Evolutionary conservation across 2,113 vertebrate genomes (phyloP).

Genomic region (Apodemus speciosus): DNA sequence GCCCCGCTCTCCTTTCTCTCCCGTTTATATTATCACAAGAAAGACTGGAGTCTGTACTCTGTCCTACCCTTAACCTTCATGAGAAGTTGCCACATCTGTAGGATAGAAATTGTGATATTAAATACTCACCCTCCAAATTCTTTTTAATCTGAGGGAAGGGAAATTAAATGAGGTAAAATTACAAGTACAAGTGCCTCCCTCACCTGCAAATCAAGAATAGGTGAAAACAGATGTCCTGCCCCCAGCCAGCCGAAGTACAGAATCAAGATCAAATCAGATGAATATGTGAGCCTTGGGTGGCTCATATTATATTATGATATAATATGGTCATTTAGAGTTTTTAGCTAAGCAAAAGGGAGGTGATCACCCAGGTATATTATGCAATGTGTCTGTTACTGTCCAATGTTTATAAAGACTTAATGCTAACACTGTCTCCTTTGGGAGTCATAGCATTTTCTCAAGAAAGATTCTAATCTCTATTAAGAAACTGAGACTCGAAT

Average conservation of each 20-base stretch:
- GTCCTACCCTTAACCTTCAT: neutral
- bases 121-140: neutral
- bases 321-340: neutral
- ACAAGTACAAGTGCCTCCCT: neutral
- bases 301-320: too few relatives aligned
- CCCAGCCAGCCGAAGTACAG: neutral
- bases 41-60: neutral
- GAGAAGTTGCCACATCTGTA: neutral
- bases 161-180: neutral
- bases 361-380: neutral
- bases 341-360: neutral
- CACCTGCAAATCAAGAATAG: neutral
- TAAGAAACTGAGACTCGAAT: conserved; percentile 51
- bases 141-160: neutral
- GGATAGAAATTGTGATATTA: neutral
- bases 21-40: neutral
- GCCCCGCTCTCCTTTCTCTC: neutral
- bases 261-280: neutral
- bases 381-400: neutral
- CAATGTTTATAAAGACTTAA: neutral
- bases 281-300: neutral
- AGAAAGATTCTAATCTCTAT: conserved; percentile 10
- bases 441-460: neutral
- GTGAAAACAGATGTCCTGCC: neutral
- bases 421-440: neutral